A percentile compares a stretch with the other conserved stretches of the same genome.
Evolutionary conservation across 2,113 vertebrate genomes (phyloP).

Genomic region (Syngnathoides biaculeatus): DNA sequence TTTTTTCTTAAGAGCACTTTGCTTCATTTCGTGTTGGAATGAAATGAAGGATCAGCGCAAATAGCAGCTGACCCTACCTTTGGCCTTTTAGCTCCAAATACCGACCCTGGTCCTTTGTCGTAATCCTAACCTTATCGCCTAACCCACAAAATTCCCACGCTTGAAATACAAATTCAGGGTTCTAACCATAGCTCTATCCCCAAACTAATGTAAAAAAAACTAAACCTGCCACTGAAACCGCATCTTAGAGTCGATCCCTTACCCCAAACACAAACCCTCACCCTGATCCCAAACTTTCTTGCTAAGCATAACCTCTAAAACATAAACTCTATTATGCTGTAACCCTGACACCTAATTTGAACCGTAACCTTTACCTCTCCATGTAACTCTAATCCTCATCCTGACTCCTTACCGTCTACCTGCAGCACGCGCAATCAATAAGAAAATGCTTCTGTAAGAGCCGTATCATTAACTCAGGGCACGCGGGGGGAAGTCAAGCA

Average conservation of each 20-base stretch:
- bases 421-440: background rate
- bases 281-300: too few species aligned
- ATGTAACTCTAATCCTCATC: background rate
- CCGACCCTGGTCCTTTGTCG: background rate
- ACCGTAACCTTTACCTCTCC: too few species aligned
- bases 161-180: too few species aligned
- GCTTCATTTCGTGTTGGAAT: slow-evolving; percentile 35
- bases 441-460: background rate
- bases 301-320: too few species aligned
- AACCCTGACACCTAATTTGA: too few species aligned
- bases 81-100: background rate
- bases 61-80: too few species aligned
- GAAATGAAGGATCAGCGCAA: background rate
- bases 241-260: background rate
- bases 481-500: slow-evolving; percentile 14
- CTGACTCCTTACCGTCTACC: background rate
- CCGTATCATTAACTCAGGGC: slow-evolving; percentile 28
- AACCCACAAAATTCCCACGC: too few species aligned
- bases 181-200: background rate
- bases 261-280: background rate
- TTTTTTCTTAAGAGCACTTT: background rate
- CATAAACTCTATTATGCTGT: too few species aligned
- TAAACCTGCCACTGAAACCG: background rate
- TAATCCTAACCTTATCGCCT: background rate
- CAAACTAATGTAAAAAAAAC: background rate